Base-by-base conservation (phyloP, 2,888 invertebrate genomes). In the Toxonevra muliebris region DNA sequence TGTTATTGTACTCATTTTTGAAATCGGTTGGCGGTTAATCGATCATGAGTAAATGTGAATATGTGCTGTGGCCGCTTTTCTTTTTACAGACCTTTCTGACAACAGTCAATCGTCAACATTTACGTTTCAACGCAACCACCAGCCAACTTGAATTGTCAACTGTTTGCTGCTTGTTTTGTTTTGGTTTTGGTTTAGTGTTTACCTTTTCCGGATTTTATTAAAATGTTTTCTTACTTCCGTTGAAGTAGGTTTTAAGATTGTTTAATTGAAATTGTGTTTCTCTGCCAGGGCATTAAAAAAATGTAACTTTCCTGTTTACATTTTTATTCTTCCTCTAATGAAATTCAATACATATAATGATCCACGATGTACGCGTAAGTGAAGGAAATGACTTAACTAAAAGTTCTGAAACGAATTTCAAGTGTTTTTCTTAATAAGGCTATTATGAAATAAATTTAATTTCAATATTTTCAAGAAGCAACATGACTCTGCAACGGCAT, bases 351-450 rank as follows among this genome's bases (percentile, higher is more conserved):
- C 30, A 30, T 4, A 4, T 30, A 30, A 30, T 30, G 7, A 30
- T 30, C 30, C 2, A 30, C 7, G 30, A 4, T 30, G 2, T 30
- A 30, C 30, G 30, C 30, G 5, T 17, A 40, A 45, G n/a, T 12
- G 42, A 59, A 72, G 80, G 80, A 80, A 80, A 75, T 80, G 79
- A 79, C 80, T 79, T 66, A 70, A 69, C 76, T 65, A 75, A 77
- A 79, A 77, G 62, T 61, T 41, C 45, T 52, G 48, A 7, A 58
- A 63, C 65, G 60, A 52, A 55, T 65, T 57, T 76, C 69, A 75
- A 78, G 80, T 80, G 79, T 59, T 66, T 69, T 48, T 63, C 62
- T 60, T 71, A 60, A 66, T 70, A 61, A 52, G 12, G 20, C 4
- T 53, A 52, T 41, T n/a, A 40, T 30, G 8, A 19, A 8, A 30